phyloP scores from a whole-genome alignment of 2,113 vertebrate species.

The Epinephelus lanceolatus region DNA sequence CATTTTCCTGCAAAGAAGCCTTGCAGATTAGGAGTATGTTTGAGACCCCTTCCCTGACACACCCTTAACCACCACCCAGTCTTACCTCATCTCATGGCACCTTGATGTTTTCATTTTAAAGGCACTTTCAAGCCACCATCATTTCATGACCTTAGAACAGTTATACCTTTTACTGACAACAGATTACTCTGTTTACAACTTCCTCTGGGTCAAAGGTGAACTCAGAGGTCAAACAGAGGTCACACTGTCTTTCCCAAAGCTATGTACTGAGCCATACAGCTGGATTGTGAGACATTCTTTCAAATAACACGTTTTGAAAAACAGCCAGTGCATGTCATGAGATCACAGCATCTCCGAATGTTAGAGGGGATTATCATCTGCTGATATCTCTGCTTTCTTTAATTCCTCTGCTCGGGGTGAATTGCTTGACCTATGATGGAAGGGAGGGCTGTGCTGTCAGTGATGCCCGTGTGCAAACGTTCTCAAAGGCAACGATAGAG shows the following conservation, averaged over 20 bases:
- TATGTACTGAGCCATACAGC: neutral
- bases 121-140: neutral
- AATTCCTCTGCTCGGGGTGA: constrained; percentile 36
- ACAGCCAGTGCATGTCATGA: neutral
- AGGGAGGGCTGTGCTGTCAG: constrained; percentile 25
- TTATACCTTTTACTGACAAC: constrained; percentile 38
- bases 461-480: neutral
- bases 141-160: constrained; percentile 35
- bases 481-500: constrained; percentile 21
- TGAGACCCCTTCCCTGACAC: neutral
- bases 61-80: neutral
- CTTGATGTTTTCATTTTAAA: neutral
- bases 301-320: constrained; percentile 15
- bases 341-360: constrained; percentile 48
- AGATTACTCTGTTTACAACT: constrained; percentile 52
- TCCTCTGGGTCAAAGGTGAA: constrained; percentile 65
- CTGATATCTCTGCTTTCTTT: constrained; percentile 35
- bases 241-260: constrained; percentile 25
- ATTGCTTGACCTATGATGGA: constrained; percentile 35
- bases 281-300: constrained; percentile 9
- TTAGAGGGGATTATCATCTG: constrained; percentile 47
- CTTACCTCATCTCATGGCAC: constrained; percentile 5
- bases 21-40: constrained; percentile 45
- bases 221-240: constrained; percentile 43
- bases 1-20: constrained; percentile 57